These are phyloP conservation scores for Idaea straminata DNA, from an alignment of 2,888 invertebrate species.

Conservation along the genomic window DNA sequence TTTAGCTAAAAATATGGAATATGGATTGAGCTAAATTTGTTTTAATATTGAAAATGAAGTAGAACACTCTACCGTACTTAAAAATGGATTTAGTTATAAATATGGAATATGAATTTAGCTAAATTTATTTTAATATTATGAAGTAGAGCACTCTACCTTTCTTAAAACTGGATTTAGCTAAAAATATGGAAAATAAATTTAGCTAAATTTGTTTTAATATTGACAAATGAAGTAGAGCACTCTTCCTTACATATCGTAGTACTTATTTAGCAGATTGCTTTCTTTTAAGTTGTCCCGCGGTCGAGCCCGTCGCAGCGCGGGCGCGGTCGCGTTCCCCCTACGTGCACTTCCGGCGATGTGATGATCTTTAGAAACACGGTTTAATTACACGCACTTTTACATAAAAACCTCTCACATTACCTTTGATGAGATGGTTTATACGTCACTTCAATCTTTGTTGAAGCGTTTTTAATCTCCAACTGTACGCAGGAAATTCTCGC, in stretches of 20 bases:
- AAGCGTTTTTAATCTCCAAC: neutral
- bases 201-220: neutral
- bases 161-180: no score
- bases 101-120: no score
- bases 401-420: conserved; percentile 10
- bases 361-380: conserved; percentile 19
- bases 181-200: neutral
- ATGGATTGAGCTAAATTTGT: no score
- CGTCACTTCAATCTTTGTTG: neutral
- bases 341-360: conserved; percentile 20
- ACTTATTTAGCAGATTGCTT: conserved; percentile 81
- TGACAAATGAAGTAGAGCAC: conserved; percentile 51
- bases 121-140: no score
- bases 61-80: no score
- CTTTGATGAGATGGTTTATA: conserved; percentile 8
- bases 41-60: no score
- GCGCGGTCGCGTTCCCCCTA: neutral
- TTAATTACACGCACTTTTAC: conserved; percentile 19
- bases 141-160: no score
- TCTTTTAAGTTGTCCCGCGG: conserved; percentile 73
- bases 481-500: neutral
- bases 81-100: no score
- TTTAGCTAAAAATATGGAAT: no score
- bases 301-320: conserved; percentile 29
- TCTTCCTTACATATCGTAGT: conserved; percentile 40